A percentile compares a stretch with the other conserved stretches of the same genome.
Evolutionary conservation across 1,140 invertebrate genomes (phyloP).

Genomic region (Andricus grossulariae): DNA sequence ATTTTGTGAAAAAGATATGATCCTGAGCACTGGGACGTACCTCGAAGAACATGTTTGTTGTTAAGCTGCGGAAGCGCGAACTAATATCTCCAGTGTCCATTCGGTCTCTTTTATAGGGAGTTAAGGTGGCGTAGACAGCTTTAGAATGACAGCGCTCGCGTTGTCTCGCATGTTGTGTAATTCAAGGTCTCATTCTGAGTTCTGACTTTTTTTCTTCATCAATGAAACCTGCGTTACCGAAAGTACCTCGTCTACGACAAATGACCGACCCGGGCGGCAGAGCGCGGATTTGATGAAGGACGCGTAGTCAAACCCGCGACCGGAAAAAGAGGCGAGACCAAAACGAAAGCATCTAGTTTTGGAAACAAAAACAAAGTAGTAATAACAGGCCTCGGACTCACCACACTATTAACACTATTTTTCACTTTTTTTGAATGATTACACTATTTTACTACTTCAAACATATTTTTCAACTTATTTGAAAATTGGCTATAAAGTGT

Average conservation of each 20-base stretch:
- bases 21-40: conserved; percentile 48
- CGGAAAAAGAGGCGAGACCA: conserved; percentile 36
- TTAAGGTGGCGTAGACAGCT: conserved; percentile 54
- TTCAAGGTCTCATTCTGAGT: conserved; percentile 60
- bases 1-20: background rate
- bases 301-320: background rate
- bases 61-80: conserved; percentile 54
- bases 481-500: too few relatives aligned
- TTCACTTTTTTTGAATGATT: too few relatives aligned
- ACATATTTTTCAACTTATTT: too few relatives aligned
- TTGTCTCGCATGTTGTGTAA: conserved; percentile 61
- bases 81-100: conserved; percentile 54
- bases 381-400: too few relatives aligned
- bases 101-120: conserved; percentile 58
- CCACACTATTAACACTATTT: too few relatives aligned
- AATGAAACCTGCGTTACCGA: conserved; percentile 51
- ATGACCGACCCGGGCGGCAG: background rate
- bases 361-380: background rate
- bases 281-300: conserved; percentile 12
- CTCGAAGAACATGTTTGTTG: conserved; percentile 58
- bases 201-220: conserved; percentile 54
- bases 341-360: background rate
- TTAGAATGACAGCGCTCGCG: conserved; percentile 52
- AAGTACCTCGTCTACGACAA: conserved; percentile 23
- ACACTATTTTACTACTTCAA: too few relatives aligned